A percentile compares a stretch with the other conserved stretches of the same genome.
These are phyloP conservation scores for Cercopithecus diana DNA, from an alignment of 2,797 vertebrate species.

Conservation along the genomic window DNA sequence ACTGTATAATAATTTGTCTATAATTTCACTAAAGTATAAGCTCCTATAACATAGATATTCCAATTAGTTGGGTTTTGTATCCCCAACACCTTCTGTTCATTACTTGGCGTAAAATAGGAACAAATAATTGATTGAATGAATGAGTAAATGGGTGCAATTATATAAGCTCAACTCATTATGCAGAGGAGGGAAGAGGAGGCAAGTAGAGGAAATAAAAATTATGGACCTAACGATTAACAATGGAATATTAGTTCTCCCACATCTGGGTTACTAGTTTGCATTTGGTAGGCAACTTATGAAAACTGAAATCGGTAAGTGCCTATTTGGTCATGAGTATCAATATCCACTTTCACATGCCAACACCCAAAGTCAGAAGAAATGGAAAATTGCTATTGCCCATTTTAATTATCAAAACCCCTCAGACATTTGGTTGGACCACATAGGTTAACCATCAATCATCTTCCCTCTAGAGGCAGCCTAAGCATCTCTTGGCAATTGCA, in stretches of 20 bases:
- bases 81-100: neutral
- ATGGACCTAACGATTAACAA: neutral
- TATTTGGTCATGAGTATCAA: neutral
- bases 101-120: neutral
- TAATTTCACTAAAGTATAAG: neutral
- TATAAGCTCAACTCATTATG: neutral
- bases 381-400: constrained; percentile 42
- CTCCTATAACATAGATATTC: neutral
- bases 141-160: neutral
- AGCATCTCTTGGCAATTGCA: neutral
- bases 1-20: neutral
- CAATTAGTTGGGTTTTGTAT: neutral
- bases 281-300: constrained; percentile 21
- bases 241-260: neutral
- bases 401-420: constrained; percentile 15
- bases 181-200: neutral
- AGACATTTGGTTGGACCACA: neutral
- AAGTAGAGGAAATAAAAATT: neutral
- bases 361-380: constrained; percentile 47
- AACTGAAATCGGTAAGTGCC: constrained; percentile 1
- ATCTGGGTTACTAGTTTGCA: constrained; percentile 28
- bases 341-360: neutral
- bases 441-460: neutral
- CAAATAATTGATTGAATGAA: neutral
- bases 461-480: neutral